Evolutionary conservation across 2,113 vertebrate species (phyloP).

Genomic region (Symphodus melops): DNA sequence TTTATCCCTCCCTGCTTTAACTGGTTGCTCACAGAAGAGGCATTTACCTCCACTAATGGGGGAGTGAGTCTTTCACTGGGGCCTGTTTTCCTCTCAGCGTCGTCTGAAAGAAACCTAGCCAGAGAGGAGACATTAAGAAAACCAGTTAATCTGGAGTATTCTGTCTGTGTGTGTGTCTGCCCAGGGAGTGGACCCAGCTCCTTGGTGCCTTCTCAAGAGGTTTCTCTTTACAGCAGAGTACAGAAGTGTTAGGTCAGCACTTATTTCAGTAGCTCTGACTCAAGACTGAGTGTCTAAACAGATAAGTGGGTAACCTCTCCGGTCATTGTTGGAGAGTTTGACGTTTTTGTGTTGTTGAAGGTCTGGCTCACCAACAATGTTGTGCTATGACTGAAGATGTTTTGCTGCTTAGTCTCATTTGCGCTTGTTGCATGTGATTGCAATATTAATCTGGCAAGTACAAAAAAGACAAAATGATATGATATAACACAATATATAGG

Average conservation of each 20-base stretch:
- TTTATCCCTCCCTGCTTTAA: constrained; percentile 74
- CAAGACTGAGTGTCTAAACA: constrained; percentile 63
- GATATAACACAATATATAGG: no score
- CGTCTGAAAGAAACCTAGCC: constrained; percentile 72
- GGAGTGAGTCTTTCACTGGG: constrained; percentile 70
- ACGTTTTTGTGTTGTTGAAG: constrained; percentile 16
- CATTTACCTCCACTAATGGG: constrained; percentile 81
- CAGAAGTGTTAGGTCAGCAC: constrained; percentile 73
- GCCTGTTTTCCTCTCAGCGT: constrained; percentile 67
- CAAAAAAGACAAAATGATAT: no score
- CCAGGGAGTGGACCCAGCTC: constrained; percentile 57
- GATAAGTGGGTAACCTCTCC: constrained; percentile 45
- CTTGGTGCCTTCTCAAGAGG: constrained; percentile 74
- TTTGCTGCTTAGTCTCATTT: no score
- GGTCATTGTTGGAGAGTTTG: constrained; percentile 30
- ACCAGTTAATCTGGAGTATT: constrained; percentile 74
- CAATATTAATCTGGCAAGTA: no score
- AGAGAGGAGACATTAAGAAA: constrained; percentile 79
- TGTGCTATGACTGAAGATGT: no score
- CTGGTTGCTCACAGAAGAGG: constrained; percentile 79
- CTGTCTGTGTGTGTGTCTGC: constrained; percentile 62
- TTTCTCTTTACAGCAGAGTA: constrained; percentile 57
- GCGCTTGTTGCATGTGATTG: no score
- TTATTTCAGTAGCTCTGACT: constrained; percentile 57
- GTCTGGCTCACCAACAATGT: no score